phyloP scores from a whole-genome alignment of 2,888 invertebrate species.

The Tachystola acroxantha region DNA sequence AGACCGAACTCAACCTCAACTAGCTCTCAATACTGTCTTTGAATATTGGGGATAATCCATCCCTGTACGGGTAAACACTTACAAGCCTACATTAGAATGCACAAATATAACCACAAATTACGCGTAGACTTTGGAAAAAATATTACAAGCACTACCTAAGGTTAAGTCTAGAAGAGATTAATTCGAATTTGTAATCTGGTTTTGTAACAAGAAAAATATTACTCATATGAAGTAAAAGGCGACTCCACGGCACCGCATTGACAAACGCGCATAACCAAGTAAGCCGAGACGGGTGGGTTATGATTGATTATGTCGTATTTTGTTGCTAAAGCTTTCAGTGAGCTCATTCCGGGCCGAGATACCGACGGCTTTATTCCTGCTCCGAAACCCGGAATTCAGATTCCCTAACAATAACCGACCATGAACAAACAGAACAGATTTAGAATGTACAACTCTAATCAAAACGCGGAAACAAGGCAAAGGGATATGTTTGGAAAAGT shows the following conservation, averaged over 20 bases:
- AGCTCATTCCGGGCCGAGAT: conserved; percentile 22
- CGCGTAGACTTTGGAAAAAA: too few species aligned
- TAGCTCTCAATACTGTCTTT: too few species aligned
- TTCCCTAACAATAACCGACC: conserved; percentile 17
- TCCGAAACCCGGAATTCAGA: neutral
- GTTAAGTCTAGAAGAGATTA: too few species aligned
- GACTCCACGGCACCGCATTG: conserved; percentile 43
- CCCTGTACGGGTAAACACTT: too few species aligned
- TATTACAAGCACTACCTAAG: too few species aligned
- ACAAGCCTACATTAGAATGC: too few species aligned
- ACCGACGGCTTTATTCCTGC: conserved; percentile 1
- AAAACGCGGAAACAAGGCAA: conserved; percentile 32
- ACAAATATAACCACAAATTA: too few species aligned
- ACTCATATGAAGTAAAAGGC: too few species aligned
- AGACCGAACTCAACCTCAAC: too few species aligned
- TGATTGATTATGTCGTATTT: conserved; percentile 71
- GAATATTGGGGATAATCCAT: too few species aligned
- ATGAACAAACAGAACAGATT: conserved; percentile 39
- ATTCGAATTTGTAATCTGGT: too few species aligned
- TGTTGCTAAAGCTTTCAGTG: conserved; percentile 47
- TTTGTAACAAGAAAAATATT: too few species aligned
- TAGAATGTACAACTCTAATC: conserved; percentile 44
- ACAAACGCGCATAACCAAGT: conserved; percentile 60
- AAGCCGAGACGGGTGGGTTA: conserved; percentile 53
- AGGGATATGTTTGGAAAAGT: conserved; percentile 37